A percentile compares a stretch with the other conserved stretches of the same genome.
phyloP scores from a whole-genome alignment of 2,888 invertebrate genomes.

The Euplagia quadripunctaria region DNA sequence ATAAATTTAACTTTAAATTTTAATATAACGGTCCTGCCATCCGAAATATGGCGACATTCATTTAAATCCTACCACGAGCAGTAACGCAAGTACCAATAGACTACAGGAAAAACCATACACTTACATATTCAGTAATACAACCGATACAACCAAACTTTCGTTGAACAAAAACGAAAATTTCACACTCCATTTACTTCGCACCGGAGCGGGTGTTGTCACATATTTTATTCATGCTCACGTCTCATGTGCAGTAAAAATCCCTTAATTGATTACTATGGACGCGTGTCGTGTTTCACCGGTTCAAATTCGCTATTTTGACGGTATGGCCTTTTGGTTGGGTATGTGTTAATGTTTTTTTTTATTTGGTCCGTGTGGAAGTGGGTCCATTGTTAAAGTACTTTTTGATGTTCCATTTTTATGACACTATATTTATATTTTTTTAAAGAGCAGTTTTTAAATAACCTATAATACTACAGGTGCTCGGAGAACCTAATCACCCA shows the following conservation, averaged over 20 bases:
- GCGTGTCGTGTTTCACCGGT: constrained; percentile 8
- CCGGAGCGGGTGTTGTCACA: constrained; percentile 22
- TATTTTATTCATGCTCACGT: constrained; percentile 43
- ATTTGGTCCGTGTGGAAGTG: neutral
- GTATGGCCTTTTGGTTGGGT: neutral
- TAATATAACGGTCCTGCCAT: too few relatives aligned
- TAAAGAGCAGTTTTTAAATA: too few relatives aligned
- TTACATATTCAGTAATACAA: neutral
- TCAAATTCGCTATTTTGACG: constrained; percentile 6
- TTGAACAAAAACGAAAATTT: neutral
- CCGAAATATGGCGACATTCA: too few relatives aligned
- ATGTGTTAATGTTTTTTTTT: neutral
- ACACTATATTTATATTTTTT: neutral
- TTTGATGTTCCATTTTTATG: neutral
- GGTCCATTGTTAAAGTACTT: neutral
- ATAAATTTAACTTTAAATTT: too few relatives aligned
- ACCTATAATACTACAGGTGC: too few relatives aligned
- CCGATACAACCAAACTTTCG: neutral
- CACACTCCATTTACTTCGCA: constrained; percentile 15
- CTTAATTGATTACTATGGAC: constrained; percentile 35
- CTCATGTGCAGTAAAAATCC: constrained; percentile 33
- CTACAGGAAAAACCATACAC: neutral
- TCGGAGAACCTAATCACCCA: too few relatives aligned
- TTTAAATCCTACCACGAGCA: too few relatives aligned
- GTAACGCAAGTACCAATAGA: neutral